Base-by-base conservation (phyloP, 2,113 vertebrate species). In the Otis tarda region DNA sequence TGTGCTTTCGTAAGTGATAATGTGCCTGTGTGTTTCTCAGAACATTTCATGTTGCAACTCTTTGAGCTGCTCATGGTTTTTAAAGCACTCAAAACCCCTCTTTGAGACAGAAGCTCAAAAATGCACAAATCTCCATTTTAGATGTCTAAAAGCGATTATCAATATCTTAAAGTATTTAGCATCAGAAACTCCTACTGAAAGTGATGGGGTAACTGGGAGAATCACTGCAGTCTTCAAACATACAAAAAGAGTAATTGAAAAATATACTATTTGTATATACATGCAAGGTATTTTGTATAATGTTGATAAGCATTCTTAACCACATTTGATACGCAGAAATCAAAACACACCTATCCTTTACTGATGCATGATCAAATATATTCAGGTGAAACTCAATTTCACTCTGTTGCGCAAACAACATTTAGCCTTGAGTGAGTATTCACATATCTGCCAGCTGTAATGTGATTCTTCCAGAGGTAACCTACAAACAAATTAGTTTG, bases 401-500 rank as follows among this genome's bases (percentile, higher is more conserved):
- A 43, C 11, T 74, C 37, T 55, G 23, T 76, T 88, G 23, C 6
- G 2, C 78, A 70, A 81, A 89, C 47, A 75, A 4, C 39, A 12
- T 89, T 87, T 85, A 91, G 83, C 59, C 79, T 81, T 67, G 63
- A 86, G 63, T 77, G 83, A 90, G 50, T 77, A 63, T 74, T 89
- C 56, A 30, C 37, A 20, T 41, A 83, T 43, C 50, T 74, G 67
- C 60, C 71, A 85, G 88, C 83, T 41, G 14, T 31, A 84, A 88
- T 83, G 41, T 17, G 76, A 76, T 74, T 90, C 59, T 90, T 86
- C 41, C 75, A 78, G 82, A 67, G 74, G 45, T 59, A 93, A 86
- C 35, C 55, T 78, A 70, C 63, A 86, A 82, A 68, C 89, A 94
- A 92, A 88, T 83, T 47, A 88, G 64, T 53, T 88, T 96, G 74